A percentile compares a stretch with the other conserved stretches of the same genome.
Evolutionary conservation across 2,797 vertebrate genomes (phyloP).

Genomic region (Limosa lapponica): DNA sequence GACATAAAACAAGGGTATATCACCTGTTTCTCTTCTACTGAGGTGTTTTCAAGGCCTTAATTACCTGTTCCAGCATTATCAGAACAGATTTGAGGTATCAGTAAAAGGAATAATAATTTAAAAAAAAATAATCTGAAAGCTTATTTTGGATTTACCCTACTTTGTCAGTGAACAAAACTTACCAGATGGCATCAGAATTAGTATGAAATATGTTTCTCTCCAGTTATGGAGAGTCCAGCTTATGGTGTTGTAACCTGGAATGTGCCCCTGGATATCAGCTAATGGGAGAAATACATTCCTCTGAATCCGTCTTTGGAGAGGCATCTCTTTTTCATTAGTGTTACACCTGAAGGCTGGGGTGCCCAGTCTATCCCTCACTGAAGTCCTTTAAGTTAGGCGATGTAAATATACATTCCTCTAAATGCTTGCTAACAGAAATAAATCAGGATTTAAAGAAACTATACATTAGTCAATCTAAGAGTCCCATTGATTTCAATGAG

Average conservation of each 20-base stretch:
- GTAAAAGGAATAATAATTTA: neutral
- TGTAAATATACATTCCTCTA: neutral
- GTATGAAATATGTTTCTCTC: neutral
- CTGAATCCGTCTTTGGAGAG: neutral
- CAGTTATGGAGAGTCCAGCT: neutral
- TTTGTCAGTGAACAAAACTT: neutral
- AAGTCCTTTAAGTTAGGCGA: neutral
- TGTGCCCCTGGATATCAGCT: neutral
- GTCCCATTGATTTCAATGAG: neutral
- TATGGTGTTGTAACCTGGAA: neutral
- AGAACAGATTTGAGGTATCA: neutral
- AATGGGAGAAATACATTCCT: neutral
- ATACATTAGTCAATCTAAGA: neutral
- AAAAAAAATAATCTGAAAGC: neutral
- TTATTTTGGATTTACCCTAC: neutral
- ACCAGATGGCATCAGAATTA: neutral
- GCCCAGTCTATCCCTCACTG: neutral
- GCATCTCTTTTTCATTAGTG: neutral
- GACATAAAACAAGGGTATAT: rapidly evolving
- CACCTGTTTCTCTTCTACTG: neutral
- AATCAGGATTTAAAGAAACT: neutral
- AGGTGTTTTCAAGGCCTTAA: neutral
- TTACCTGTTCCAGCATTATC: neutral
- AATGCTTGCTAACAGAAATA: neutral
- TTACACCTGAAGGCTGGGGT: neutral